Evolutionary conservation across 2,113 vertebrate genomes (phyloP).

Genomic region (Piprites chloris): DNA sequence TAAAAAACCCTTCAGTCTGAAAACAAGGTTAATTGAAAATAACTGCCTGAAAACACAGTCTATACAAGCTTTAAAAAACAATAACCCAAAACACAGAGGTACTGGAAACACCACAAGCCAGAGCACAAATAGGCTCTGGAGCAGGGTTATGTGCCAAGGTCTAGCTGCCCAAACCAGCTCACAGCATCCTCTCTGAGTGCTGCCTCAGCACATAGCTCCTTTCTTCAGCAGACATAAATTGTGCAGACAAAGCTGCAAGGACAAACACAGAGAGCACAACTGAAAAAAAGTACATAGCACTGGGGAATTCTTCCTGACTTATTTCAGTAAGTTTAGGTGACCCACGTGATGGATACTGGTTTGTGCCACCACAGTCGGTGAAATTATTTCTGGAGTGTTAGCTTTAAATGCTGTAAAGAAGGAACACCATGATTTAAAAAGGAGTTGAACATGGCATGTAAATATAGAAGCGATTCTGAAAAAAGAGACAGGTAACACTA

Average conservation of each 20-base stretch:
- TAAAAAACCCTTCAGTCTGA: not conserved
- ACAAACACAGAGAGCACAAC: not conserved
- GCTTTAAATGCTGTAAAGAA: not conserved
- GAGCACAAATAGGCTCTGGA: not conserved
- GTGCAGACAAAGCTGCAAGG: constrained; percentile 5
- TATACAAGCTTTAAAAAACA: not conserved
- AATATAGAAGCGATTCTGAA: not conserved
- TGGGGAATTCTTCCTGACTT: not conserved
- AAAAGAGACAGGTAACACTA: not conserved
- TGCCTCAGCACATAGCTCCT: not conserved
- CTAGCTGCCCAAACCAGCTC: not conserved
- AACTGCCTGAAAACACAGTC: not conserved
- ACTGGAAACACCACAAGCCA: not conserved
- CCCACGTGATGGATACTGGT: not conserved
- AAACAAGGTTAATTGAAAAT: not conserved
- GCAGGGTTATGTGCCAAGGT: not conserved
- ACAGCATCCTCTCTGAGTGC: not conserved
- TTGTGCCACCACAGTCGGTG: not conserved
- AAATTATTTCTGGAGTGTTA: not conserved
- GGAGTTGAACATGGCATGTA: not conserved
- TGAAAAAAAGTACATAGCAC: not conserved
- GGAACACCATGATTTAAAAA: not conserved
- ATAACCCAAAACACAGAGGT: not conserved
- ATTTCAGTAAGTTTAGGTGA: not conserved
- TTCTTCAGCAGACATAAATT: not conserved